Evolutionary conservation across 2,888 invertebrate species (phyloP).

Genomic region (Pristionchus mayeri): DNA sequence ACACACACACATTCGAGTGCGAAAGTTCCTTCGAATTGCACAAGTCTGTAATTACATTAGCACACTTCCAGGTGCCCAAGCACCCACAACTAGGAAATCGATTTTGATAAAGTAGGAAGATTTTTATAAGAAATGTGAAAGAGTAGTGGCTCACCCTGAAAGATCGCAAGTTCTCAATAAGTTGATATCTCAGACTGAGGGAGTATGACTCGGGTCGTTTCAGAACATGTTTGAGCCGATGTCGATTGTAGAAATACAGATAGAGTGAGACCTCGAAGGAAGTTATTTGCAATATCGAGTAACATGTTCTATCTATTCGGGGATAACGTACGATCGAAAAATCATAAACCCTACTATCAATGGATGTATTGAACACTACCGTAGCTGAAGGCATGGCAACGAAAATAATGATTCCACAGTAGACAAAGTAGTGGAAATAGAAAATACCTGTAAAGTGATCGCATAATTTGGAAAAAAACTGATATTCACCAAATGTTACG

Average conservation of each 20-base stretch:
- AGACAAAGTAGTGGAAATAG: neutral
- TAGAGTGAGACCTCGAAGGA: neutral
- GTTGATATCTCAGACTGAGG: constrained; percentile 7
- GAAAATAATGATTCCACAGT: neutral
- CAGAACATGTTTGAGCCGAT: neutral
- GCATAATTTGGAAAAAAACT: neutral
- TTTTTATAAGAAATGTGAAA: neutral
- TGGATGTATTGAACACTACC: neutral
- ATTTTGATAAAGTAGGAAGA: too few relatives aligned
- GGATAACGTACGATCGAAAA: too few relatives aligned
- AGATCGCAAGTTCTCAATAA: constrained; percentile 7
- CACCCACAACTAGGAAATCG: too few relatives aligned
- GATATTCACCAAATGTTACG: neutral
- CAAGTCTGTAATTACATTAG: too few relatives aligned
- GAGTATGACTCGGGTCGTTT: neutral
- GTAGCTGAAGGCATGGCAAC: neutral
- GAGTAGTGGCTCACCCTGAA: neutral
- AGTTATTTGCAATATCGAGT: too few relatives aligned
- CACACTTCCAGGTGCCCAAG: too few relatives aligned
- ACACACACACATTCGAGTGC: too few relatives aligned
- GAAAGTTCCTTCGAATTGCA: too few relatives aligned
- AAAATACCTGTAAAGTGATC: neutral
- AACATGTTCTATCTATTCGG: too few relatives aligned
- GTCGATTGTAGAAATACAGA: constrained; percentile 23
- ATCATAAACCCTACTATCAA: too few relatives aligned